phyloP scores from a whole-genome alignment of 2,113 vertebrate species.

The Microcebus murinus region DNA sequence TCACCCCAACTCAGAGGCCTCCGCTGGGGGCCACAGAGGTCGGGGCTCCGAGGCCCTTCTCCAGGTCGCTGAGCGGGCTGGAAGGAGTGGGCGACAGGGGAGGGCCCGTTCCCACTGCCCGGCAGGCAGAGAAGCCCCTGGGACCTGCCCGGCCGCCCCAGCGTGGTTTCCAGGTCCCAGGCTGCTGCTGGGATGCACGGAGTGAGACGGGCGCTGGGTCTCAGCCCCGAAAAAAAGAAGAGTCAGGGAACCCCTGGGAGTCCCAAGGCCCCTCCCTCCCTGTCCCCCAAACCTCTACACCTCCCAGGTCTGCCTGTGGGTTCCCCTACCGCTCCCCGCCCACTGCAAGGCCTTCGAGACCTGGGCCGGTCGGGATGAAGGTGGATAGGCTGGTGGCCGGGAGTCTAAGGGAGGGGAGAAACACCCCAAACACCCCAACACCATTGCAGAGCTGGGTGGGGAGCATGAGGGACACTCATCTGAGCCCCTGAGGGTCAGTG shows the following conservation, averaged over 20 bases:
- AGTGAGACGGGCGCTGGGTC: not conserved
- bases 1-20: not conserved
- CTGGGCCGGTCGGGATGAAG: not conserved
- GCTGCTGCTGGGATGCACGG: not conserved
- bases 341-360: not conserved
- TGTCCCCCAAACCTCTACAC: rapidly evolving
- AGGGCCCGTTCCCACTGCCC: not conserved
- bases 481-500: not conserved
- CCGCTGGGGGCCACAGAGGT: not conserved
- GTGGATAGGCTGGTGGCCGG: not conserved
- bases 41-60: not conserved
- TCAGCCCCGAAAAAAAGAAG: not conserved
- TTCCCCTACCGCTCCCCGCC: not conserved
- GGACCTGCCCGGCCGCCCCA: not conserved
- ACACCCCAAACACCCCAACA: too few species aligned
- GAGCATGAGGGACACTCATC: too few species aligned
- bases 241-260: rapidly evolving
- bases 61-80: not conserved
- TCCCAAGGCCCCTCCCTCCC: not conserved
- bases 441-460: too few species aligned
- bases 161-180: not conserved
- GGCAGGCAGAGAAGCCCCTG: not conserved
- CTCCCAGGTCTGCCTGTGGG: not conserved
- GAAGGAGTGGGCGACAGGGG: not conserved
- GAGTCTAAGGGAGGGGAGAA: too few species aligned